These are phyloP conservation scores for Barnardius zonarius DNA, from an alignment of 2,113 vertebrate species.

Conservation along the genomic window DNA sequence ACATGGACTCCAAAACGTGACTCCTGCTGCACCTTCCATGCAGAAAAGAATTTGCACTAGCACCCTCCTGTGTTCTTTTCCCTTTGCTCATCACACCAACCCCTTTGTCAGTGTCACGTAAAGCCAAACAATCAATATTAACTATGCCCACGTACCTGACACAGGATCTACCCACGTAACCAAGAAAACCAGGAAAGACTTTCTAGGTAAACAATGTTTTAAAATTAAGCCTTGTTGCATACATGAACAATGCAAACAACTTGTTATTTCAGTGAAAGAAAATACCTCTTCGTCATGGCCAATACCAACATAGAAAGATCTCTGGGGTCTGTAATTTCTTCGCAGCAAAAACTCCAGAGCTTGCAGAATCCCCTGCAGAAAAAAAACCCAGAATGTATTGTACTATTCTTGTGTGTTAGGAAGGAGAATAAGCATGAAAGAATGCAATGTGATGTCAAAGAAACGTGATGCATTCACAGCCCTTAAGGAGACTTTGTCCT, in stretches of 20 bases:
- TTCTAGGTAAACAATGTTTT: neutral
- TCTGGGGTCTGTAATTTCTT: conserved; percentile 80
- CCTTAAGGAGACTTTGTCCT: neutral
- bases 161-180: neutral
- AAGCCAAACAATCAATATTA: neutral
- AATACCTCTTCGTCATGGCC: conserved; percentile 95
- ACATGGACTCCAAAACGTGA: neutral
- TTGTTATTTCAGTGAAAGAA: neutral
- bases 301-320: conserved; percentile 87
- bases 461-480: neutral
- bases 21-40: neutral
- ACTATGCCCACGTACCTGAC: neutral
- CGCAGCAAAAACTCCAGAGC: conserved; percentile 87
- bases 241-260: neutral
- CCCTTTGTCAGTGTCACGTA: neutral
- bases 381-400: neutral
- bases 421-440: neutral
- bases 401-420: accelerated
- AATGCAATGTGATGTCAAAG: neutral
- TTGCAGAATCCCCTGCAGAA: conserved; percentile 85
- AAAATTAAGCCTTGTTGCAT: neutral
- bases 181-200: neutral
- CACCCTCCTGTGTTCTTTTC: neutral
- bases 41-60: neutral
- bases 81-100: neutral